A percentile compares a stretch with the other conserved stretches of the same genome.
Conservation (phyloP, 37 sponge, comb jelly and placozoan genomes). For the Eunapius fragilis region DNA sequence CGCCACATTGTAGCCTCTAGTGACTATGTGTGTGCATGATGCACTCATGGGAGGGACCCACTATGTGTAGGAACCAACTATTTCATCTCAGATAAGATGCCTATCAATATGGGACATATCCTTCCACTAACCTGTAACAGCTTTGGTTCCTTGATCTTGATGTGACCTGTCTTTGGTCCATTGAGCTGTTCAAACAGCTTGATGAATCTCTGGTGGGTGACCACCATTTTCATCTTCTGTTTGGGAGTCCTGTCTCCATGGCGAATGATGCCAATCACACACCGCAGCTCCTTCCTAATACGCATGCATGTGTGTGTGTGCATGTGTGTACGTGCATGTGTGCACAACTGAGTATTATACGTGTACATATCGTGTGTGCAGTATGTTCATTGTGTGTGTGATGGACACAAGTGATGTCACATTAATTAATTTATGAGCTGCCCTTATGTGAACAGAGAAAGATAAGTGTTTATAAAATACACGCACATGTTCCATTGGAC, state of each 20-base stretch:
- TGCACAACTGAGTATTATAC: neutral
- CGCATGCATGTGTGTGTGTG: neutral
- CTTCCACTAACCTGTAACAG: slow-evolving; percentile 68
- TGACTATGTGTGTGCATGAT: too few species aligned
- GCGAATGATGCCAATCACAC: slow-evolving; percentile 90
- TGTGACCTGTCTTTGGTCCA: slow-evolving; percentile 43
- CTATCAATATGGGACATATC: too few species aligned
- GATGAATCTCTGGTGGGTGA: slow-evolving; percentile 61
- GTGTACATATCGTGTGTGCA: neutral
- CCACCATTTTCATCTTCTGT: slow-evolving; percentile 96
- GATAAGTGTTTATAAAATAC: too few species aligned
- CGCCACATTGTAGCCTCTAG: too few species aligned
- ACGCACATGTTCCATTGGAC: too few species aligned
- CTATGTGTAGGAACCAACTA: too few species aligned
- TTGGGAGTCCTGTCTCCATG: slow-evolving; percentile 97
- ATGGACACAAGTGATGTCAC: too few species aligned
- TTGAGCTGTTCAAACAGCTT: slow-evolving; percentile 72
- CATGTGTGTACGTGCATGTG: neutral
- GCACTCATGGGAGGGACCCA: too few species aligned
- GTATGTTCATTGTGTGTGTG: too few species aligned
- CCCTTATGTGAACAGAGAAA: too few species aligned
- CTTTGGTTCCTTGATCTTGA: slow-evolving; percentile 88
- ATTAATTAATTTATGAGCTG: too few species aligned
- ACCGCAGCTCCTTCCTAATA: slow-evolving; percentile 80
- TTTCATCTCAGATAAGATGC: too few species aligned